Percentiles rank a stretch among this genome's conserved stretches.
Evolutionary conservation across 2,888 invertebrate species (phyloP).

Genomic region (Parapristionchus giblindavisi): DNA sequence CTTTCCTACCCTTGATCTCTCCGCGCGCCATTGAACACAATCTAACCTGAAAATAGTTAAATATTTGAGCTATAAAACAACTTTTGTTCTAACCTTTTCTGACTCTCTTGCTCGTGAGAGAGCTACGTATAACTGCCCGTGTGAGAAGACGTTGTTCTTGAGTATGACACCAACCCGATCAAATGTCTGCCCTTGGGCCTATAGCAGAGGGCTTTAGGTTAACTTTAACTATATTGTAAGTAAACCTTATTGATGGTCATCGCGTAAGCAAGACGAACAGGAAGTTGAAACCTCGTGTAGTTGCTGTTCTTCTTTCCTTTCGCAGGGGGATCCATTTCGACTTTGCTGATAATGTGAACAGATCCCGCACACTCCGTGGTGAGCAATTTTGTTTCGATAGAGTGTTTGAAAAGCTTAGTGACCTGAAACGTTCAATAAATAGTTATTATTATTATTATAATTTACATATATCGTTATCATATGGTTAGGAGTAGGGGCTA

Average conservation of each 20-base stretch:
- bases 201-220: background rate
- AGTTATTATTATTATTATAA: too few species aligned
- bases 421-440: too few species aligned
- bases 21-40: background rate
- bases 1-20: background rate
- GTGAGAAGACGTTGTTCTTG: background rate
- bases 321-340: background rate
- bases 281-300: background rate
- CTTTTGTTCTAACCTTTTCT: background rate
- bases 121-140: conserved; percentile 5
- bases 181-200: conserved; percentile 24
- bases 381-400: background rate
- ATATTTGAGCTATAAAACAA: background rate
- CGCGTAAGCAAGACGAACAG: background rate
- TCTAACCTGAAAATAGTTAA: background rate
- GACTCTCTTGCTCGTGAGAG: background rate
- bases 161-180: background rate
- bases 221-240: too few species aligned
- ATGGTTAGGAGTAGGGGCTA: too few species aligned
- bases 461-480: too few species aligned
- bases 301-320: background rate
- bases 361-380: background rate
- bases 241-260: conserved; percentile 15
- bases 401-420: background rate
- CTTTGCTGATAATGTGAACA: background rate